Evolutionary conservation across 2,797 vertebrate species (phyloP).

Genomic region (Scolopax bukidnonensis): DNA sequence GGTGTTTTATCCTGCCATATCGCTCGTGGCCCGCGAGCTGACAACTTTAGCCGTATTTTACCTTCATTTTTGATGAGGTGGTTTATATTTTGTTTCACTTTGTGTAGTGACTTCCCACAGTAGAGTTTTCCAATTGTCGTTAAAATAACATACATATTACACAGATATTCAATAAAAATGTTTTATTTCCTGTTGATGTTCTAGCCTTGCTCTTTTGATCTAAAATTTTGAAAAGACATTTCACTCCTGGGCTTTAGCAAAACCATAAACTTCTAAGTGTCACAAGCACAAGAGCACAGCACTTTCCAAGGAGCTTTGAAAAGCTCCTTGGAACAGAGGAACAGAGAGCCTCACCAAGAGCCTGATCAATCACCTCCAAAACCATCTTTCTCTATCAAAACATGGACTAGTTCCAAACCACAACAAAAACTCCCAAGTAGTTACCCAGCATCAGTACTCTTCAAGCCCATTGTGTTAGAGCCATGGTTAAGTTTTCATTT

Average conservation of each 20-base stretch:
- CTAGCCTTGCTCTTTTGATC: conserved; percentile 45
- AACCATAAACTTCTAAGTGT: background rate
- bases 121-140: conserved; percentile 99
- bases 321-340: no score
- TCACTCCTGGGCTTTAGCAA: background rate
- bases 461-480: background rate
- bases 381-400: background rate
- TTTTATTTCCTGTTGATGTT: conserved; percentile 99
- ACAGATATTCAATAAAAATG: conserved; percentile 99
- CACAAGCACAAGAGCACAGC: background rate
- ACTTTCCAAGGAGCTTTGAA: background rate
- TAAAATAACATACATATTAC: conserved; percentile 98
- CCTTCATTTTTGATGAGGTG: conserved; percentile 98
- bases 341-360: background rate
- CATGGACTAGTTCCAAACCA: background rate
- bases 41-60: conserved; percentile 95
- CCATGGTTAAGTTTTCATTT: background rate
- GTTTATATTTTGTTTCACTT: conserved; percentile 98
- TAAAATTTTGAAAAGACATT: background rate
- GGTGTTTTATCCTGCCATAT: conserved; percentile 97
- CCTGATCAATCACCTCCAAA: background rate
- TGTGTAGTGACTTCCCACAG: conserved; percentile 98
- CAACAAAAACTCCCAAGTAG: background rate
- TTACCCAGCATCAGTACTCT: background rate
- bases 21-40: conserved; percentile 87